Evolutionary conservation across 2,888 invertebrate genomes (phyloP).

Genomic region (Rhingia rostrata): DNA sequence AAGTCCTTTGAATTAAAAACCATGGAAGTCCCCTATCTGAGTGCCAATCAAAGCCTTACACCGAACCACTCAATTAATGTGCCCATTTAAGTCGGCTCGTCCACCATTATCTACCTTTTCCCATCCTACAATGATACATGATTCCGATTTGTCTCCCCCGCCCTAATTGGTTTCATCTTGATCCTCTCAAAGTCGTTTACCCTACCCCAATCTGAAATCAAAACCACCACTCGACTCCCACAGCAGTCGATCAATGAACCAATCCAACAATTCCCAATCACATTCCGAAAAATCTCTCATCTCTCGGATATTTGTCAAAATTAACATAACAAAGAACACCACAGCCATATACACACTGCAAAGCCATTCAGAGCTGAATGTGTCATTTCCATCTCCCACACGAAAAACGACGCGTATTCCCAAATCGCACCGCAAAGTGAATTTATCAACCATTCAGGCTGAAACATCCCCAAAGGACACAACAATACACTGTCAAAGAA

Average conservation of each 20-base stretch:
- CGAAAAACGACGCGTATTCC: constrained; percentile 35
- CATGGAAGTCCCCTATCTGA: background rate
- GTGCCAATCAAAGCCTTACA: background rate
- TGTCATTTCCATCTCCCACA: constrained; percentile 64
- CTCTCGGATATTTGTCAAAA: constrained; percentile 68
- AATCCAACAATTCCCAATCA: constrained; percentile 27
- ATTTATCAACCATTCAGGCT: constrained; percentile 61
- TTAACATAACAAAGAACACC: constrained; percentile 68
- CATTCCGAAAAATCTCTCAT: constrained; percentile 41
- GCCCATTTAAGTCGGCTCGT: background rate
- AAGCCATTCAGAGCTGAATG: constrained; percentile 4
- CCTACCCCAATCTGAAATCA: constrained; percentile 11
- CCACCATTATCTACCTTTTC: constrained; percentile 31
- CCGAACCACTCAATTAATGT: background rate
- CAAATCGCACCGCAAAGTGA: constrained; percentile 58
- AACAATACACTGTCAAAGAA: constrained; percentile 71
- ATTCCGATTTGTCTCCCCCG: constrained; percentile 51
- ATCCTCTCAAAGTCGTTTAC: constrained; percentile 27
- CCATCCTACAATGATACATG: constrained; percentile 37
- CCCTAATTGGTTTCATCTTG: constrained; percentile 55
- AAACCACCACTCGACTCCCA: constrained; percentile 43
- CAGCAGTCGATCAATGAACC: constrained; percentile 41
- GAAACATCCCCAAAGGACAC: constrained; percentile 59
- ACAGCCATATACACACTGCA: background rate
- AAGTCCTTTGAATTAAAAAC: too few species aligned